Percentiles rank a stretch among this genome's conserved stretches.
phyloP scores from a whole-genome alignment of 2,888 invertebrate genomes.

The Brachypterus glaber region DNA sequence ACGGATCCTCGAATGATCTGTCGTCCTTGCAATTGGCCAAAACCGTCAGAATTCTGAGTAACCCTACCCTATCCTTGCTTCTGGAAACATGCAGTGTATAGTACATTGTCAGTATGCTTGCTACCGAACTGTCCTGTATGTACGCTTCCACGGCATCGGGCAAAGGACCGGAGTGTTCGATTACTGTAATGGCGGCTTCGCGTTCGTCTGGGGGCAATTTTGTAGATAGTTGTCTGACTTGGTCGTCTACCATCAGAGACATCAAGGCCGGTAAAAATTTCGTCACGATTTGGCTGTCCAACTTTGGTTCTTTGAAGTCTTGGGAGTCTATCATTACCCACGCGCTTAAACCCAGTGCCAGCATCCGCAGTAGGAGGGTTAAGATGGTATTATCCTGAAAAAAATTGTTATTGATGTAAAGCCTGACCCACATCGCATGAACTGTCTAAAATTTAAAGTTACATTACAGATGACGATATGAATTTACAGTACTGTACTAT shows the following conservation, averaged over 20 bases:
- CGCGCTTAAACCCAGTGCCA: constrained; percentile 84
- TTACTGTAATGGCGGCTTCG: constrained; percentile 84
- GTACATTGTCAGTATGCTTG: constrained; percentile 90
- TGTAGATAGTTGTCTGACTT: constrained; percentile 71
- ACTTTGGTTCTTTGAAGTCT: constrained; percentile 90
- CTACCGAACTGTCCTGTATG: constrained; percentile 82
- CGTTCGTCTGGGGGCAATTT: constrained; percentile 89
- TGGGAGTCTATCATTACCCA: constrained; percentile 97
- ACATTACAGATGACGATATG: background rate
- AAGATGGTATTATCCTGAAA: constrained; percentile 77
- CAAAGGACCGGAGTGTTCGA: constrained; percentile 87
- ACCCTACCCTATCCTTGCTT: constrained; percentile 67
- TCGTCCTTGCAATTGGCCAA: constrained; percentile 86
- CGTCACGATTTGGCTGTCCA: constrained; percentile 87
- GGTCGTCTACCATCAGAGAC: constrained; percentile 86
- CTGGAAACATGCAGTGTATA: constrained; percentile 84
- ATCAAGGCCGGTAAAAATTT: constrained; percentile 90
- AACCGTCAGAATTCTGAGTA: constrained; percentile 80
- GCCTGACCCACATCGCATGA: background rate
- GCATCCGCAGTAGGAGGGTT: constrained; percentile 80
- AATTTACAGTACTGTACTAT: background rate
- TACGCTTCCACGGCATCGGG: constrained; percentile 91
- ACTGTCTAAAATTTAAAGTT: constrained; percentile 3
- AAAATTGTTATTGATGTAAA: too few species aligned
- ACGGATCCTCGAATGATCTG: constrained; percentile 89